Conservation (phyloP, 2,113 vertebrate species). For the Alectura lathami region DNA sequence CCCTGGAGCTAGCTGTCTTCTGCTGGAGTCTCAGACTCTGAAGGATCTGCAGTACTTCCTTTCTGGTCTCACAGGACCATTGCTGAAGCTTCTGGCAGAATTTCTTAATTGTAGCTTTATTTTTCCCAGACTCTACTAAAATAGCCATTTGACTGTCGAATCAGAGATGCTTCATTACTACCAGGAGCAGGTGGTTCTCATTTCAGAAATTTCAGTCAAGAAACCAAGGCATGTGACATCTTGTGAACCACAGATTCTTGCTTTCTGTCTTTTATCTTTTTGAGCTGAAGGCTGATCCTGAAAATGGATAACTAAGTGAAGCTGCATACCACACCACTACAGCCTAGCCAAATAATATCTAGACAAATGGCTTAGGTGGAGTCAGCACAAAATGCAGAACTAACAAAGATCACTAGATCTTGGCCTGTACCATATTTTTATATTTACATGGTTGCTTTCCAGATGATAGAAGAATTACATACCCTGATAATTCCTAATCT, state of each 20-base stretch:
- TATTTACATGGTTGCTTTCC: not conserved
- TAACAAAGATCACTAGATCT: not conserved
- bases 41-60: slow-evolving; percentile 43
- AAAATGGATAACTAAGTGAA: not conserved
- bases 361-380: slow-evolving; percentile 29
- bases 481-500: not conserved
- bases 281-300: slow-evolving; percentile 22
- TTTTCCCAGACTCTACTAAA: not conserved
- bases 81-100: slow-evolving; percentile 43
- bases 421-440: not conserved
- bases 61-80: not conserved
- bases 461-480: not conserved
- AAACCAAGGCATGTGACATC: slow-evolving; percentile 34
- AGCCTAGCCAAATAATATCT: not conserved
- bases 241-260: slow-evolving; percentile 35
- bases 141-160: slow-evolving; percentile 29
- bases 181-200: slow-evolving; percentile 47
- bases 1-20: not conserved
- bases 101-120: not conserved
- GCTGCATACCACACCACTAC: not conserved
- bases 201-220: slow-evolving; percentile 45
- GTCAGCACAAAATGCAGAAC: slow-evolving; percentile 23
- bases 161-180: slow-evolving; percentile 8
- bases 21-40: not conserved
- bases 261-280: slow-evolving; percentile 34